A percentile compares a stretch with the other conserved stretches of the same genome.
Conservation (phyloP, 2,797 vertebrate species). For the Semaprochilodus insignis region DNA sequence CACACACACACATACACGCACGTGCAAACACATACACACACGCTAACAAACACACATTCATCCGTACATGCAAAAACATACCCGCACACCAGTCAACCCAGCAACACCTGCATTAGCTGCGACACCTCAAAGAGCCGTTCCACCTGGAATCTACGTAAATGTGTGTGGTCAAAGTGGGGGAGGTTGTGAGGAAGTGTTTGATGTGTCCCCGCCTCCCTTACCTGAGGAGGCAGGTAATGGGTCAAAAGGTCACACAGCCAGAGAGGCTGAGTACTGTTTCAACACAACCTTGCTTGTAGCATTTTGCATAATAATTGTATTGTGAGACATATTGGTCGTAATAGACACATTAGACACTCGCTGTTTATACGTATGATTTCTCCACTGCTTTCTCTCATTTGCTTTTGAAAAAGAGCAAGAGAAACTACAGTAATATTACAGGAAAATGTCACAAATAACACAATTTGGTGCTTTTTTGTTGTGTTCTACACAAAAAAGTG, state of each 20-base stretch:
- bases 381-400: too few species aligned
- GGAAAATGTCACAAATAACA: too few species aligned
- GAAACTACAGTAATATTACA: too few species aligned
- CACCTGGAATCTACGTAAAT: conserved; percentile 37
- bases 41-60: background rate
- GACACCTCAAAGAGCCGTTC: conserved; percentile 23
- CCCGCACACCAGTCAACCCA: conserved; percentile 18
- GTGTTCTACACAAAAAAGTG: too few species aligned
- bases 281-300: background rate
- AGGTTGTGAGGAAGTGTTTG: conserved; percentile 19
- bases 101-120: conserved; percentile 8
- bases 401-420: too few species aligned
- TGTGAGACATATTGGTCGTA: background rate
- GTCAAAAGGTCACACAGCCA: conserved; percentile 37
- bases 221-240: conserved; percentile 46
- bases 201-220: conserved; percentile 6
- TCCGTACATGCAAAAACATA: background rate
- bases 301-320: background rate
- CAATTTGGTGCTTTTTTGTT: too few species aligned
- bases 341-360: too few species aligned
- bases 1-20: background rate
- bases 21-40: background rate
- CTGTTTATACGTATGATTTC: too few species aligned
- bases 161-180: background rate
- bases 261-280: conserved; percentile 19